These are phyloP conservation scores for Cheilosia variabilis DNA, from an alignment of 2,888 invertebrate genomes.

Conservation along the genomic window DNA sequence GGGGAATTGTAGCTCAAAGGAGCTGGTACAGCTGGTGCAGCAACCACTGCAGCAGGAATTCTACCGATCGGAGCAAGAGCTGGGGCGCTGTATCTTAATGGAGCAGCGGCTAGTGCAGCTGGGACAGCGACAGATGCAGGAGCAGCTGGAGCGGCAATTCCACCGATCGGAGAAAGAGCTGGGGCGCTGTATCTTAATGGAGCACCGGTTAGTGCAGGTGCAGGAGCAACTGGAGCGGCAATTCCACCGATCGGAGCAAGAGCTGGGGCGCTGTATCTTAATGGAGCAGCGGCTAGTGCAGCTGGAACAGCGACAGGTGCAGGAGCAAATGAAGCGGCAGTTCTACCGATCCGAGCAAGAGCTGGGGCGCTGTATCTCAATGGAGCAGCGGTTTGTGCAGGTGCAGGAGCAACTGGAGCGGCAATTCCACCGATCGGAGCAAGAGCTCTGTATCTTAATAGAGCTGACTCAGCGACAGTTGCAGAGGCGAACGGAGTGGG, in stretches of 20 bases:
- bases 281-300: conserved; percentile 15
- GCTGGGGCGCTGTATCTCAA: conserved; percentile 34
- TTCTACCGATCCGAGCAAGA: conserved; percentile 39
- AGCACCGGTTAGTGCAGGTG: conserved; percentile 12
- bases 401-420: conserved; percentile 40
- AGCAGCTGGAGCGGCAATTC: neutral
- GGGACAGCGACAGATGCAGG: conserved; percentile 27
- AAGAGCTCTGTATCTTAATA: conserved; percentile 77
- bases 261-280: neutral
- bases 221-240: conserved; percentile 11
- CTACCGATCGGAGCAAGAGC: conserved; percentile 51
- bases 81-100: conserved; percentile 30
- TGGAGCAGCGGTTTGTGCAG: conserved; percentile 16
- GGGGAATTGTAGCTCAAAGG: conserved; percentile 17
- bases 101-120: conserved; percentile 6
- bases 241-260: neutral
- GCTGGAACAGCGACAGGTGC: conserved; percentile 70
- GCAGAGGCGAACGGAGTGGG: conserved; percentile 26
- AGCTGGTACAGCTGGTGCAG: conserved; percentile 76
- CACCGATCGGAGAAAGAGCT: neutral
- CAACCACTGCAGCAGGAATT: conserved; percentile 70
- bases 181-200: conserved; percentile 7
- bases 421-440: conserved; percentile 78
- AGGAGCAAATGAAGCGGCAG: conserved; percentile 70
- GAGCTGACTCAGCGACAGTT: conserved; percentile 76